phyloP scores from a whole-genome alignment of 30 jellyfish, hydroid and myxozoan species.

The Cassiopea xamachana region DNA sequence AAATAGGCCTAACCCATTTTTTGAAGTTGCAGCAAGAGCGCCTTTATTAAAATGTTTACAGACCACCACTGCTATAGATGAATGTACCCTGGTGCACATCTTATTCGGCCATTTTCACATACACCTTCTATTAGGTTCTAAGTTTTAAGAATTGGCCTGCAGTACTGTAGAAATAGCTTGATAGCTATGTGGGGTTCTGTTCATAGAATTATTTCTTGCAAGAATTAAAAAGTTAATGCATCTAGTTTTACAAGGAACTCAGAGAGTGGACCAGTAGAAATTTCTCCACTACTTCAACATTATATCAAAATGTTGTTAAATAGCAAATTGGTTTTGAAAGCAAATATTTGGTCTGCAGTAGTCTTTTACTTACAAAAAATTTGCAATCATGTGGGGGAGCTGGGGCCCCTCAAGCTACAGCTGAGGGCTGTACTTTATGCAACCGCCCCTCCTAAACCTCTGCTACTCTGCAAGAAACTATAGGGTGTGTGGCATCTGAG shows the following conservation, averaged over 20 bases:
- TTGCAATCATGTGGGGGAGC: neutral
- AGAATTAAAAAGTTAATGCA: neutral
- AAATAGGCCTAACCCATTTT: neutral
- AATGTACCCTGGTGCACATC: neutral
- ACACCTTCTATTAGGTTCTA: neutral
- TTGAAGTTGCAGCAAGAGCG: neutral
- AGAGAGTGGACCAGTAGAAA: neutral
- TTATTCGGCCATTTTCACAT: neutral
- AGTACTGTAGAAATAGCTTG: neutral
- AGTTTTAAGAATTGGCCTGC: neutral
- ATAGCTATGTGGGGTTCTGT: neutral
- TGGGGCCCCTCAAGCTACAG: neutral
- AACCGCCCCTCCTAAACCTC: neutral
- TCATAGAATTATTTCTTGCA: too few species aligned
- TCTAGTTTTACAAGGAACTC: neutral
- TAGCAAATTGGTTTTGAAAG: neutral
- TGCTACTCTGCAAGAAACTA: neutral
- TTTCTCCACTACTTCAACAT: neutral
- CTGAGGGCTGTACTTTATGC: neutral
- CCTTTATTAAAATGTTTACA: neutral
- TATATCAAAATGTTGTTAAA: neutral
- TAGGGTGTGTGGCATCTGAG: slow-evolving; percentile 31
- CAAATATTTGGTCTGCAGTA: neutral
- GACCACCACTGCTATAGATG: neutral
- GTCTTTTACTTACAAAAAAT: neutral